Base-by-base conservation (phyloP, 2,797 vertebrate genomes). In the Acomys russatus region DNA sequence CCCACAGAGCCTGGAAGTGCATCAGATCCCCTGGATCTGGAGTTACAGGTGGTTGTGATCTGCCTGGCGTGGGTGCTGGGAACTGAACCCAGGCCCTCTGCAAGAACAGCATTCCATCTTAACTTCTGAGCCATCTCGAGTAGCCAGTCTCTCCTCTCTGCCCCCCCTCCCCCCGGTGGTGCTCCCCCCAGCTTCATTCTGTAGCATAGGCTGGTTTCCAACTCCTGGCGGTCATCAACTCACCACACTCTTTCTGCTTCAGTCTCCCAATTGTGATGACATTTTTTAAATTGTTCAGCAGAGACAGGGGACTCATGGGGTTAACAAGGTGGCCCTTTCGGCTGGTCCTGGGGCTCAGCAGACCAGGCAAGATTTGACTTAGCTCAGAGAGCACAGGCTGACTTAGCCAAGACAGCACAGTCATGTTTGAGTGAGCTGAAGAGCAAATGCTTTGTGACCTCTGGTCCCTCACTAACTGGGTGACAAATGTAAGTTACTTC, bases 161-260 rank as follows among this genome's bases (percentile, higher is more conserved):
- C 49, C 4, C 4, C 1, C 25, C 6, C 4, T 64, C 8, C 3
- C 2, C 5, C n/a, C n/a, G n/a, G n/a, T n/a, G n/a, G n/a, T n/a
- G n/a, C n/a, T n/a, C 33, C 15, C 0, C 28, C 10, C 3, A 22
- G 20, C 44, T 44, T 77, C 18, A n/a, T 12, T 74, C 54, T 25
- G 17, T 89, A 89, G 35, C 71, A 12, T 54, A 74, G 35, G 70
- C 56, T 88, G 38, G 35, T 71, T 44, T 74, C 44, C 28, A 22
- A 44, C n/a, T 11, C 86, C 35, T 20, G 17, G 54, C 2, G 33
- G 44, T n/a, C 63, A 74, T 44, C 54, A 88, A 63, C 71, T 63
- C 35, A 8, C 3, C 1, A 11, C 4, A 30, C 3, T 49, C 28
- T 63, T 61, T 25, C 15, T 10, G 71, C 87, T 59, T 77, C 35